Conservation (phyloP, 2,113 vertebrate species). For the Pao palembangensis region DNA sequence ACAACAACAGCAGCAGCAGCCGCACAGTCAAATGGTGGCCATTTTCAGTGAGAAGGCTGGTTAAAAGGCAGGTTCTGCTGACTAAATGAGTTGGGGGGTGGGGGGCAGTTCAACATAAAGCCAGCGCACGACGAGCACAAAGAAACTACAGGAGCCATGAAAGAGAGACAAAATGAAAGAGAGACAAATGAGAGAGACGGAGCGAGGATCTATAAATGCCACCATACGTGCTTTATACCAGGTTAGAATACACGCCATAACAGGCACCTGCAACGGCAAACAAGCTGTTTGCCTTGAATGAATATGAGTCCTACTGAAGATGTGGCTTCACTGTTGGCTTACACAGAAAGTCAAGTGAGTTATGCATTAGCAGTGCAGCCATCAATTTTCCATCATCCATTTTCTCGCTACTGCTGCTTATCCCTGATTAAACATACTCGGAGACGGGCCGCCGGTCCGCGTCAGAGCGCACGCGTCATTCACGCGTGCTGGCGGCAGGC, state of each 20-base stretch:
- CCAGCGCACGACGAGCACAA: not conserved
- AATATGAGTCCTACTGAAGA: no score
- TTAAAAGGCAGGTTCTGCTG: constrained; percentile 6
- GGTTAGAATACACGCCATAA: not conserved
- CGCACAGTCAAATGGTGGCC: not conserved
- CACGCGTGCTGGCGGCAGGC: no score
- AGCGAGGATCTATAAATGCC: not conserved
- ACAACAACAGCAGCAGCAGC: not conserved
- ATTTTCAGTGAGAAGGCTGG: constrained; percentile 19
- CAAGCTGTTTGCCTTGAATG: no score
- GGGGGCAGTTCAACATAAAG: constrained; percentile 1
- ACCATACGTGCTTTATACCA: not conserved
- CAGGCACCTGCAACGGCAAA: not conserved
- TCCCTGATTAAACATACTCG: no score
- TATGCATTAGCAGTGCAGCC: no score
- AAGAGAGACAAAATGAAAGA: no score
- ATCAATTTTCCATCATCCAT: no score
- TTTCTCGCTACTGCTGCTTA: no score
- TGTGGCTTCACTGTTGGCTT: no score
- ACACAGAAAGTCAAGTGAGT: no score
- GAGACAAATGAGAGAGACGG: not conserved
- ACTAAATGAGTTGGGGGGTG: not conserved
- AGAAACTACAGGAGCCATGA: not conserved
- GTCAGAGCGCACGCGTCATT: no score
- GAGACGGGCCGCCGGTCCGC: no score